Conservation (phyloP, 2,888 invertebrate genomes). For the Portevinia maculata region DNA sequence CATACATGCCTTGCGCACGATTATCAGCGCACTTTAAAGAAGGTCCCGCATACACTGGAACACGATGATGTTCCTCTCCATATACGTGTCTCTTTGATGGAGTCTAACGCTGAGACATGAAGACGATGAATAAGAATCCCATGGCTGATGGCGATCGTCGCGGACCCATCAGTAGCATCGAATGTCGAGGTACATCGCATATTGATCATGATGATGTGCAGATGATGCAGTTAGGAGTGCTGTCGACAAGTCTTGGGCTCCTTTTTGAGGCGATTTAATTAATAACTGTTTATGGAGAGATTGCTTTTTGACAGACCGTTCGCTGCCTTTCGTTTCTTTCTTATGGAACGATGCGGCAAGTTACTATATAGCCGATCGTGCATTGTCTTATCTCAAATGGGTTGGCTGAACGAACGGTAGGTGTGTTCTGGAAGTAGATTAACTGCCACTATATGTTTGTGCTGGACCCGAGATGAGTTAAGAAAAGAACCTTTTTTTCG, state of each 20-base stretch:
- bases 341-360: neutral
- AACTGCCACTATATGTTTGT: conserved; percentile 65
- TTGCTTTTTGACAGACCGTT: conserved; percentile 70
- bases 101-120: conserved; percentile 32
- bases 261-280: conserved; percentile 73
- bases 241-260: conserved; percentile 72
- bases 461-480: conserved; percentile 27
- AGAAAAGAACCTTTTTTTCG: conserved; percentile 2
- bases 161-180: conserved; percentile 38
- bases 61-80: conserved; percentile 7
- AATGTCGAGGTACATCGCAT: conserved; percentile 47
- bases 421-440: conserved; percentile 70
- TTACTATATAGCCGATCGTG: neutral
- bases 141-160: conserved; percentile 66
- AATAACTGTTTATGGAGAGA: conserved; percentile 74
- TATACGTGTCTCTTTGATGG: neutral
- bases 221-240: conserved; percentile 70
- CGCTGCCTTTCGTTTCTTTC: neutral
- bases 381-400: conserved; percentile 38
- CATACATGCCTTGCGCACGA: too few species aligned
- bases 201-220: conserved; percentile 61
- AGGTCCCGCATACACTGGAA: conserved; percentile 35
- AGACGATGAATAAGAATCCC: conserved; percentile 36
- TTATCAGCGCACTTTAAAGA: conserved; percentile 41
- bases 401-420: conserved; percentile 60